Percentiles rank a stretch among this genome's conserved stretches.
Conservation (phyloP, 2,888 invertebrate genomes). For the Drosophila robusta region DNA sequence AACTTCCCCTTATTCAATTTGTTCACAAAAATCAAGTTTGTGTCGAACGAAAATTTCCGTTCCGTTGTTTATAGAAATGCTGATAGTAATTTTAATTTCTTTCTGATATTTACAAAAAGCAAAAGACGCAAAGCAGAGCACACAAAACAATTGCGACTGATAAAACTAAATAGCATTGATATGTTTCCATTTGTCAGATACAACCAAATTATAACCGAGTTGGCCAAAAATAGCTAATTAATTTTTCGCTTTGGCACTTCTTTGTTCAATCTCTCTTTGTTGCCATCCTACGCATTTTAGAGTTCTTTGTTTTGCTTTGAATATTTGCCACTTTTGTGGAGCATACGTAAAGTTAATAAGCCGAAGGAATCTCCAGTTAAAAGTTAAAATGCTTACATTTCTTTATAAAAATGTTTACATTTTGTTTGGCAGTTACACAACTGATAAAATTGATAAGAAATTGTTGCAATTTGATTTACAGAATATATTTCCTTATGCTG, state of each 20-base stretch:
- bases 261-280: conserved; percentile 14
- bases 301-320: conserved; percentile 29
- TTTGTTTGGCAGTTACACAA: conserved; percentile 33
- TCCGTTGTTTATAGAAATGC: conserved; percentile 16
- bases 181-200: conserved; percentile 44
- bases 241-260: conserved; percentile 7
- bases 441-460: conserved; percentile 52
- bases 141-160: conserved; percentile 31
- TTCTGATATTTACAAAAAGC: conserved; percentile 28
- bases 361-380: background rate
- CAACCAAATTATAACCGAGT: conserved; percentile 28
- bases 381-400: conserved; percentile 18
- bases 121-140: conserved; percentile 7
- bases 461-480: conserved; percentile 29
- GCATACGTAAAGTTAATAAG: background rate
- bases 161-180: conserved; percentile 49
- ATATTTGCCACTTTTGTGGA: conserved; percentile 17
- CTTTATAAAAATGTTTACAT: conserved; percentile 9
- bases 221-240: conserved; percentile 25
- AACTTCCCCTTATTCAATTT: too few species aligned
- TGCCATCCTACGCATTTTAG: conserved; percentile 9
- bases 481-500: conserved; percentile 50
- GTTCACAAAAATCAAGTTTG: background rate
- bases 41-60: background rate
- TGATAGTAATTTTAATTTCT: conserved; percentile 39